These are phyloP conservation scores for Onychomys leucogaster DNA, from an alignment of 2,797 vertebrate species.

Conservation along the genomic window DNA sequence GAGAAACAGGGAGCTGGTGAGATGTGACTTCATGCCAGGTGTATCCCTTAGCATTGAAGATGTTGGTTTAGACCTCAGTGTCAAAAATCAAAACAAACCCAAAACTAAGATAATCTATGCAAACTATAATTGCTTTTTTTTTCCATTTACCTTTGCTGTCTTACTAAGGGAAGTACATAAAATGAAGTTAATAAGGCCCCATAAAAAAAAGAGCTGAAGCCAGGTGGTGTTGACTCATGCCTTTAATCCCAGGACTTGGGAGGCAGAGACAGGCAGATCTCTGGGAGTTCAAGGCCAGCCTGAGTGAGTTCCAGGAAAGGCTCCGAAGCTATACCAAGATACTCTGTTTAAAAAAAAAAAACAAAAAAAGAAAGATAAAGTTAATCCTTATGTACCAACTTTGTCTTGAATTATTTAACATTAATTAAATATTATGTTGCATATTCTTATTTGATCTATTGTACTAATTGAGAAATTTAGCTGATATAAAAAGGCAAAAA, in stretches of 20 bases:
- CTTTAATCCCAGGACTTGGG: too few species aligned
- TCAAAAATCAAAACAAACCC: neutral
- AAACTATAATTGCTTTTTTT: neutral
- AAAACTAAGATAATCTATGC: neutral
- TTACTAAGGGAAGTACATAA: neutral
- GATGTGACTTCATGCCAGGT: neutral
- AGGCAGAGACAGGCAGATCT: too few species aligned
- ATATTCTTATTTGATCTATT: neutral
- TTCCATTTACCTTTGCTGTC: neutral
- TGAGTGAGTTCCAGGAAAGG: too few species aligned
- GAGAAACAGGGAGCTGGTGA: neutral
- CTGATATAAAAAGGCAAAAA: slow-evolving; percentile 20
- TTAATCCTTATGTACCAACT: neutral
- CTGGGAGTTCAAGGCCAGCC: too few species aligned
- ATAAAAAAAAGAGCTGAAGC: neutral
- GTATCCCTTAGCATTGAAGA: neutral
- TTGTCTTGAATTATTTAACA: neutral
- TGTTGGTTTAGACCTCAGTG: neutral
- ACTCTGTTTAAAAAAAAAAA: too few species aligned
- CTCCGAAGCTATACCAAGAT: too few species aligned
- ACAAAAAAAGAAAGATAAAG: too few species aligned
- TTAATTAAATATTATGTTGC: slow-evolving; percentile 23
- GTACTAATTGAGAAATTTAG: neutral
- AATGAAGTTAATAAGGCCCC: slow-evolving; percentile 8
- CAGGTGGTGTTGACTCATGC: too few species aligned